Evolutionary conservation across 2,888 invertebrate species (phyloP).

Genomic region (Augiades crinisus): DNA sequence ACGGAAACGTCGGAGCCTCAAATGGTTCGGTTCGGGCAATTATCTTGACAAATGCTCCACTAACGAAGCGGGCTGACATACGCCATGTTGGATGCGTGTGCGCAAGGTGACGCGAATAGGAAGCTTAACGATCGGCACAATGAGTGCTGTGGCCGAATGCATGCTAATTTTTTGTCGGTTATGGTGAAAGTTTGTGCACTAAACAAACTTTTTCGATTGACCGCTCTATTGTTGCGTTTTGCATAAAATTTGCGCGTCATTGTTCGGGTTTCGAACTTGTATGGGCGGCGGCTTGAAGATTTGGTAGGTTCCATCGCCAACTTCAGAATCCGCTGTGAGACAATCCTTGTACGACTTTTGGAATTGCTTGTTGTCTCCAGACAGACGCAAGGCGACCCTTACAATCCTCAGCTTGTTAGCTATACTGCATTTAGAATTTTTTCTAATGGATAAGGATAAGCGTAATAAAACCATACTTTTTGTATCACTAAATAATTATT

Average conservation of each 20-base stretch:
- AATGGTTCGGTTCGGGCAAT: slow-evolving; percentile 63
- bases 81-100: slow-evolving; percentile 54
- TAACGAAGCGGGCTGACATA: slow-evolving; percentile 62
- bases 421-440: no score
- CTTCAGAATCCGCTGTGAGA: no score
- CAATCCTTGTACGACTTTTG: no score
- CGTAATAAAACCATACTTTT: no score
- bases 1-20: slow-evolving; percentile 62
- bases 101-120: slow-evolving; percentile 58
- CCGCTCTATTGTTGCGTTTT: slow-evolving; percentile 29
- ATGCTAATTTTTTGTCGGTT: slow-evolving; percentile 48
- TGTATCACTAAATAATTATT: no score
- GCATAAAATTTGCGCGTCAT: slow-evolving; percentile 25
- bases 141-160: slow-evolving; percentile 53
- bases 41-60: slow-evolving; percentile 73
- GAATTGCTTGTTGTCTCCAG: no score
- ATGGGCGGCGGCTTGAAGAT: no score
- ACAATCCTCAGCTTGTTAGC: no score
- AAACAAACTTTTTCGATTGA: slow-evolving; percentile 41
- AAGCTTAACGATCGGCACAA: slow-evolving; percentile 62
- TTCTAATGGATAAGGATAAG: no score
- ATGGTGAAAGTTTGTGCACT: slow-evolving; percentile 53
- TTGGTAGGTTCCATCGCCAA: no score
- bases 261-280: no score
- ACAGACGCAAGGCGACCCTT: no score